Conservation (phyloP, 2,113 vertebrate genomes). For the Rhinogobius similis region DNA sequence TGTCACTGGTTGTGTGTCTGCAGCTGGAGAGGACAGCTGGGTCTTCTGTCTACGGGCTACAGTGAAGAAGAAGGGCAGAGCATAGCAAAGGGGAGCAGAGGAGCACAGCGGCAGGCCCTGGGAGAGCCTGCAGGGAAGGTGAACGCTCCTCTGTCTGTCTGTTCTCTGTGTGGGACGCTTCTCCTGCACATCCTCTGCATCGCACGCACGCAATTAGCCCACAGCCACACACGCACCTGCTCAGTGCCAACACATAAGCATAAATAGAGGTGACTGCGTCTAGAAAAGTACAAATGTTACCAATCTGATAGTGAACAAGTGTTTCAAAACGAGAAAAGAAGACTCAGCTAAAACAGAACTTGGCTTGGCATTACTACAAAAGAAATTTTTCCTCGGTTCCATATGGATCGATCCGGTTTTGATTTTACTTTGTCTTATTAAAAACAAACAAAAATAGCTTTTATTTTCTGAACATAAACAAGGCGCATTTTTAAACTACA, state of each 20-base stretch:
- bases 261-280: constrained; percentile 13
- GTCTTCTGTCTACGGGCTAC: constrained; percentile 67
- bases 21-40: constrained; percentile 52
- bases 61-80: constrained; percentile 53
- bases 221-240: constrained; percentile 38
- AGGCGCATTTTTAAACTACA: too few species aligned
- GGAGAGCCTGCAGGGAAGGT: constrained; percentile 76
- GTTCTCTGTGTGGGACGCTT: constrained; percentile 19
- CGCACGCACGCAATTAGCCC: constrained; percentile 65
- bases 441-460: too few species aligned
- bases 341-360: too few species aligned
- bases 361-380: too few species aligned
- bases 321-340: not conserved
- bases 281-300: not conserved
- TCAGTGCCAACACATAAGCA: constrained; percentile 45
- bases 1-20: constrained; percentile 38
- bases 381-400: too few species aligned
- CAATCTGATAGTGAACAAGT: not conserved
- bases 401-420: too few species aligned
- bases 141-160: constrained; percentile 47
- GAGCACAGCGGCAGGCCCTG: constrained; percentile 53
- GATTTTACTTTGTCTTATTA: too few species aligned
- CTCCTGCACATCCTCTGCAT: constrained; percentile 29
- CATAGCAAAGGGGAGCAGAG: constrained; percentile 52
- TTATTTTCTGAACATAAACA: too few species aligned